Evolutionary conservation across 2,888 invertebrate species (phyloP).

Genomic region (Pseudanteris insignis): DNA sequence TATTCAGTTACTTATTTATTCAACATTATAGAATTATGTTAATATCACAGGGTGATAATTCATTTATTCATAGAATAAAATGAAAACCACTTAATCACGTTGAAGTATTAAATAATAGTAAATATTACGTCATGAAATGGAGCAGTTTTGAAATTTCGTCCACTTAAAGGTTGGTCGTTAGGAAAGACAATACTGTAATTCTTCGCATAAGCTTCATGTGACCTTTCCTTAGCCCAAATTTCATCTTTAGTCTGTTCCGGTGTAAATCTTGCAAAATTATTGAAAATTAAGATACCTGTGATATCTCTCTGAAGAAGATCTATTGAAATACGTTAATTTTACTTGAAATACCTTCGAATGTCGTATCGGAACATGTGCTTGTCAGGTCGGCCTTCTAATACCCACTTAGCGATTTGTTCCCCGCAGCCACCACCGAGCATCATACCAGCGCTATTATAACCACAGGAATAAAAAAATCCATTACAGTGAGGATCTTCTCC

Average conservation of each 20-base stretch:
- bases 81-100: too few species aligned
- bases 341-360: conserved; percentile 70
- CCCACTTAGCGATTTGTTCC: conserved; percentile 86
- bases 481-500: conserved; percentile 65
- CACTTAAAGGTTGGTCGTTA: conserved; percentile 84
- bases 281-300: too few species aligned
- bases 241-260: conserved; percentile 75
- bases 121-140: conserved; percentile 73
- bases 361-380: conserved; percentile 89
- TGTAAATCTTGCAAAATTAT: conserved; percentile 76
- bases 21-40: too few species aligned
- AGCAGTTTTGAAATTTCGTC: conserved; percentile 76
- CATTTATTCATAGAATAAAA: too few species aligned
- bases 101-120: background rate
- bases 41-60: too few species aligned
- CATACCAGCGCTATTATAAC: conserved; percentile 92
- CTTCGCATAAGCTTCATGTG: conserved; percentile 89
- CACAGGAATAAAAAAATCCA: conserved; percentile 87
- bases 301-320: too few species aligned
- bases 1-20: too few species aligned
- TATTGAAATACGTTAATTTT: too few species aligned
- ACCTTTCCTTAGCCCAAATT: conserved; percentile 82
- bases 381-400: conserved; percentile 82
- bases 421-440: conserved; percentile 90
- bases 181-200: conserved; percentile 87